Percentiles rank a stretch among this genome's conserved stretches.
Conservation (phyloP, 2,888 invertebrate species). For the Pollenia amentaria region DNA sequence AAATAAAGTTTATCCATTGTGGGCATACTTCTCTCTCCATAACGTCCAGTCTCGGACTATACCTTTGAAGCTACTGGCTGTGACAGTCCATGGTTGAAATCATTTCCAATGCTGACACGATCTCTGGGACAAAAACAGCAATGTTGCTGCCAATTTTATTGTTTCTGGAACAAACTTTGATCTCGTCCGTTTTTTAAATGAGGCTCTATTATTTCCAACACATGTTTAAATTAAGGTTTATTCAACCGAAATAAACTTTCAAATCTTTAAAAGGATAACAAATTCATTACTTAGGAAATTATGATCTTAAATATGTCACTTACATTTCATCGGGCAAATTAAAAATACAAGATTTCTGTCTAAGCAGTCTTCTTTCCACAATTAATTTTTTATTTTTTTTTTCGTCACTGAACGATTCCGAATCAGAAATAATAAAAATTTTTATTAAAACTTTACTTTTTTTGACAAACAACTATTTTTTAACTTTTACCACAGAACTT, state of each 20-base stretch:
- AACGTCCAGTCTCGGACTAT: too few relatives aligned
- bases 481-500: too few relatives aligned
- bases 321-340: background rate
- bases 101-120: background rate
- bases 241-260: too few relatives aligned
- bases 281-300: background rate
- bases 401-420: background rate
- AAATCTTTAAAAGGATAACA: background rate
- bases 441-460: too few relatives aligned
- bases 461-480: too few relatives aligned
- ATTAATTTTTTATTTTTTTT: background rate
- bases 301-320: too few relatives aligned
- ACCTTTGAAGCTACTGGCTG: background rate
- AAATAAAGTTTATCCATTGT: too few relatives aligned
- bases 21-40: too few relatives aligned
- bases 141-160: constrained; percentile 1
- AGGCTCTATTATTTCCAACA: too few relatives aligned
- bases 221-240: too few relatives aligned
- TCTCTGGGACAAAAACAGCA: background rate
- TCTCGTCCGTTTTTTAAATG: too few relatives aligned
- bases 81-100: background rate
- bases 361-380: background rate
- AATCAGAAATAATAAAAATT: background rate
- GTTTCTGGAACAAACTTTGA: too few relatives aligned
- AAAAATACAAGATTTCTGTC: background rate